Base-by-base conservation (phyloP, 2,797 vertebrate genomes). In the Odontamblyopus rebecca region DNA sequence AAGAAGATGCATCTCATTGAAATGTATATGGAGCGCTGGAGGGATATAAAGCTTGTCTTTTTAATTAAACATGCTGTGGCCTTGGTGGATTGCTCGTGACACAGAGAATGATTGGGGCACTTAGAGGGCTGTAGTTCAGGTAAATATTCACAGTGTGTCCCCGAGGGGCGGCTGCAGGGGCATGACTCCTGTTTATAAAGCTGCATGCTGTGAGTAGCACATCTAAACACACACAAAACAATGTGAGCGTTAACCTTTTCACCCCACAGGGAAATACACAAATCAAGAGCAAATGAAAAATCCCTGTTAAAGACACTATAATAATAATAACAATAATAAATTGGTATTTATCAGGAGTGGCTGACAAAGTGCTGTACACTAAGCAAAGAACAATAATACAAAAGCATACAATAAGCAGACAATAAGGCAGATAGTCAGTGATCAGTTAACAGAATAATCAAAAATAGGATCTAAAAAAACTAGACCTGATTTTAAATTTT, bases 11-110 rank as follows among this genome's bases (percentile, higher is more conserved):
- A 85, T 88, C 89, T 91, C 90, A 92, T 93, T 93, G 89, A 86
- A 83, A 93, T 92, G 86, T 89, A 89, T 85, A 86, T 81, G 81
- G 79, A 85, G 81, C 50, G 82, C 88, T 87, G 83, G 62, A 72
- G 88, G 89, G 89, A 90, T 92, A 77, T 86, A 92, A 91, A 91
- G 80, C 87, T 90, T 86, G 89, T 90, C 88, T 91, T 90, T 93
- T 91, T 93, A 93, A 93, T 94, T 93, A 93, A 92, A 91, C 85
- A 89, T 82, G 54, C 57, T 32, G 78, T 91, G 90, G 88, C 91
- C 93, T 92, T 85, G 85, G 85, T 69, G 87, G 86, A 93, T 92
- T 87, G 86, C 84, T 85, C 86, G 83, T 93, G 91, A 92, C 90
- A 91, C 90, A 54, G 87, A 87, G 82, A 91, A 89, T 88, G 89